phyloP scores from a whole-genome alignment of 2,888 invertebrate species.

The Drosophila ezoana region DNA sequence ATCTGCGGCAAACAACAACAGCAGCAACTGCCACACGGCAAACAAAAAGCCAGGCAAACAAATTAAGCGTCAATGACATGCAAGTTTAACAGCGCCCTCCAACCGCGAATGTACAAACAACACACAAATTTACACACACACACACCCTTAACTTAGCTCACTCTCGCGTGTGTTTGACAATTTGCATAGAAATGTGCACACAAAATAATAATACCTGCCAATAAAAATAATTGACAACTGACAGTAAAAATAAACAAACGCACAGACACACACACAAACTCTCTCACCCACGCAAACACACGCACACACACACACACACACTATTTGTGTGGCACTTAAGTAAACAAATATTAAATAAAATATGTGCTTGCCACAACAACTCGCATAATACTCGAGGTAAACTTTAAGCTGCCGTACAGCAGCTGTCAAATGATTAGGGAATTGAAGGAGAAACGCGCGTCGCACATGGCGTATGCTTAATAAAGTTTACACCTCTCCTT shows the following conservation, averaged over 20 bases:
- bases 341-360: slow-evolving; percentile 69
- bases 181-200: slow-evolving; percentile 73
- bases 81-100: slow-evolving; percentile 65
- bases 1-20: slow-evolving; percentile 57
- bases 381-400: slow-evolving; percentile 40
- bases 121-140: slow-evolving; percentile 19
- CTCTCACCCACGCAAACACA: not conserved
- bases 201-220: slow-evolving; percentile 77
- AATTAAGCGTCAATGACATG: slow-evolving; percentile 78
- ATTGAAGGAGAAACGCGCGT: slow-evolving; percentile 33
- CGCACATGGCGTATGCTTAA: slow-evolving; percentile 66
- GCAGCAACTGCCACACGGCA: slow-evolving; percentile 26
- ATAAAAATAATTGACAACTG: slow-evolving; percentile 79
- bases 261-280: slow-evolving; percentile 19
- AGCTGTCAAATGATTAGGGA: slow-evolving; percentile 74
- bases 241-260: slow-evolving; percentile 70
- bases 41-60: slow-evolving; percentile 73
- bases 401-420: slow-evolving; percentile 63
- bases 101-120: slow-evolving; percentile 37
- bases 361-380: slow-evolving; percentile 43
- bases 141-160: slow-evolving; percentile 3
- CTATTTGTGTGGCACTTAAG: slow-evolving; percentile 26
- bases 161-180: slow-evolving; percentile 59
- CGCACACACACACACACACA: slow-evolving; percentile 23
- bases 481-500: slow-evolving; percentile 70